Base-by-base conservation (phyloP, 1,140 invertebrate genomes). In the Cardiocondyla obscurior region DNA sequence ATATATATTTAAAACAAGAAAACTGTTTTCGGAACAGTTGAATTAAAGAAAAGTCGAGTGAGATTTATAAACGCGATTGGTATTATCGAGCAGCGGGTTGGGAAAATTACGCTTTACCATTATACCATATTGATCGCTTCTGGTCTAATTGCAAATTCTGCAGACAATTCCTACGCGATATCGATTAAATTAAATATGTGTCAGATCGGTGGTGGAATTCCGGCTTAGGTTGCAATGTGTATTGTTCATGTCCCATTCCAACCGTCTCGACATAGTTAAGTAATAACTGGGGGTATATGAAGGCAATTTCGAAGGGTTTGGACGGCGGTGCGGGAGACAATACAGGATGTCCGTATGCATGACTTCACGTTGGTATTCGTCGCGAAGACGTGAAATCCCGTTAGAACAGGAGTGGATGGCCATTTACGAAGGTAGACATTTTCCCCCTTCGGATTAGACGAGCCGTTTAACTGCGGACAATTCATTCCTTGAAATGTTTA, bases 391-490 rank as follows among this genome's bases (percentile, higher is more conserved):
- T 79, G 85, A 84, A 86, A 87, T 86, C 85, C 60, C 39, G 73
- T 86, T 83, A 87, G 70, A 74, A 55, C 42, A 25, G 42, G 25
- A 65, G 44, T 33, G 73, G 58, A 73, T 73, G 58, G 65, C 81
- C 85, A 84, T 86, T 87, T 87, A 87, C 58, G 46, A 25, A 81
- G 60, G 74, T 46, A 73, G 67, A 86, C 81, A 72, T 46, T 79
- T 58, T 70, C 62, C 55, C 51, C 67, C n/a, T n/a, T 33, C 39
- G 85, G 81, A 87, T 87, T 86, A 87, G 73, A 85, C 53, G 42
- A 85, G 72, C 83, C 72, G 72, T 87, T 87, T 86, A 55, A 87
- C 85, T 87, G 55, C 42, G 79, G 81, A 86, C 72, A 79, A 87
- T 86, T 73, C 39, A 86, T 87, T 72, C 64, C 36, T 39, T 8